Percentiles rank a stretch among this genome's conserved stretches.
Conservation (phyloP, 2,113 vertebrate species). For the Alexandromys fortis region DNA sequence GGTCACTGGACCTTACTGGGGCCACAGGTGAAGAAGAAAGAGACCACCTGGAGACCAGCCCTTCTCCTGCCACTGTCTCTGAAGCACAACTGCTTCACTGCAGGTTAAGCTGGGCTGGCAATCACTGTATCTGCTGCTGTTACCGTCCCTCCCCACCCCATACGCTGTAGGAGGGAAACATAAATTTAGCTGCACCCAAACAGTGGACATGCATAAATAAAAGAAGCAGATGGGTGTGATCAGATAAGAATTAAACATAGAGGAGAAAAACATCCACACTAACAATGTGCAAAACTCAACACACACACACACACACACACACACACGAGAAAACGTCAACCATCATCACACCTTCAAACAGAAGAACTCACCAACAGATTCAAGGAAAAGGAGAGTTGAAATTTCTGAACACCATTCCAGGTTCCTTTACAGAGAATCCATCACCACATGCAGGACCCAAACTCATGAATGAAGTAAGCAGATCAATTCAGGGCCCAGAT, state of each 20-base stretch:
- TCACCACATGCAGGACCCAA: no score
- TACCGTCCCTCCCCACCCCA: no score
- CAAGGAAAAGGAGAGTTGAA: neutral
- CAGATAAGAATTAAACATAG: neutral
- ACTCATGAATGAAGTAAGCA: neutral
- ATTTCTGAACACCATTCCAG: neutral
- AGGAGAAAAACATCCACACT: neutral
- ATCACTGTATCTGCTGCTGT: neutral
- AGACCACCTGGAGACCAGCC: neutral
- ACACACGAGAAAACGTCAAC: neutral
- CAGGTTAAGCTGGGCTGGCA: neutral
- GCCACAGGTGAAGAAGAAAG: no score
- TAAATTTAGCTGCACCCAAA: neutral
- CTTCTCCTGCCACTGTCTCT: neutral
- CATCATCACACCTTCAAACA: neutral
- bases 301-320: neutral
- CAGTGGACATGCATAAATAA: neutral
- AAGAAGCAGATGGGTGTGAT: neutral
- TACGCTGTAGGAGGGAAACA: no score
- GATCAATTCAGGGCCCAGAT: no score
- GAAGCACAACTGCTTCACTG: neutral
- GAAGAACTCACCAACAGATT: neutral
- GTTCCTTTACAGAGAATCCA: neutral
- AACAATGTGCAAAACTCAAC: neutral
- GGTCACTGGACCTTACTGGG: no score